Evolutionary conservation across 2,888 invertebrate species (phyloP), one percentile per base, ranked within the genome.

Genomic region (Metacarcinus magister): DNA sequence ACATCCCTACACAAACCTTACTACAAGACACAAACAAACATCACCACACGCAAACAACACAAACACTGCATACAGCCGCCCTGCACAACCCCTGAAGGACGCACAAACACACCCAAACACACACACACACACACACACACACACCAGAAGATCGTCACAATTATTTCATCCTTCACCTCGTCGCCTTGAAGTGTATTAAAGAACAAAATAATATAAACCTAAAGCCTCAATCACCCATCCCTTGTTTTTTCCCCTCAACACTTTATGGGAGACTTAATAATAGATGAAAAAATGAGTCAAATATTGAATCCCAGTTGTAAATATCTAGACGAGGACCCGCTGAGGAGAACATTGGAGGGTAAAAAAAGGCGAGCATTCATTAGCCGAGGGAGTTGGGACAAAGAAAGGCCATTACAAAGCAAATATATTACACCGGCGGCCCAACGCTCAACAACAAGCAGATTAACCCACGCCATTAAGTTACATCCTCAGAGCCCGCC

Each of bases 391-490:
- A 28, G 28, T 46, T 23, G 13, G 54, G 48, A 46, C 46, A 94
- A 94, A 75, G 44, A 94, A 82, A 94, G 10, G 54, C 94, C 54
- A 94, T 94, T 94, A 94, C 44, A 89, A 16, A 48, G 94, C 89
- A 87, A 94, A 94, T 89, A 94, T 89, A 48, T 94, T 94, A 94
- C 82, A 89, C 39, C 19, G 54, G 23, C 94, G 44, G 82, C 28
- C 82, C 28, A 48, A 8, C 44, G 39, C 82, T 43, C 94, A 44
- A 82, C 89, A 89, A 89, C 94, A 94, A 94, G 94, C 89, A 94
- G 87, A 94, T 94, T 94, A 94, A 94, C 48, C 89, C 44, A 82
- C 28, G 48, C 89, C 94, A 94, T 94, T 89, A 94, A 89, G 46
- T 87, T 87, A 89, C 94, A 82, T 89, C 89, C 89, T 48, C 94